These are phyloP conservation scores for Epinephelus lanceolatus DNA, from an alignment of 2,113 vertebrate species.

Conservation along the genomic window DNA sequence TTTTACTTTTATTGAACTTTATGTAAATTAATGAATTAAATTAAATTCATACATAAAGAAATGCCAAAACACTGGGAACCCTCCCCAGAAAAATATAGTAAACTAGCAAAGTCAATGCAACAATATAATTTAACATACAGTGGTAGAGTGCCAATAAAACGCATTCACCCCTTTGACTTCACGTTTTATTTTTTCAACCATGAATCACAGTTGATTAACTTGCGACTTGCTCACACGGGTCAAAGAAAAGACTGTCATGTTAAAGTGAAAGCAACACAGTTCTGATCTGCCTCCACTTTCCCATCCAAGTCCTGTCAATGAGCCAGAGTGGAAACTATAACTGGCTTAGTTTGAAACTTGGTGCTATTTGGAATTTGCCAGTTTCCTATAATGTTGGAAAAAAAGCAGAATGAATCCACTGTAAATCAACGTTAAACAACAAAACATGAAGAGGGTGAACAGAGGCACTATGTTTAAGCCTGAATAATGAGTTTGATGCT, in stretches of 20 bases:
- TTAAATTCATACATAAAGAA: conserved; percentile 68
- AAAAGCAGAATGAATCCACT: neutral
- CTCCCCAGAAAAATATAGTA: conserved; percentile 11
- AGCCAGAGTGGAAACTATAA: neutral
- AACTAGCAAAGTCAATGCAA: conserved; percentile 49
- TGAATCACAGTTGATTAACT: neutral
- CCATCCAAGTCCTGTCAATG: neutral
- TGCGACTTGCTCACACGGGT: neutral
- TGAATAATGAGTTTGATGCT: conserved; percentile 37
- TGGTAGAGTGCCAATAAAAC: conserved; percentile 14
- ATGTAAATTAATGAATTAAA: conserved; percentile 68
- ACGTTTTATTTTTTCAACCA: neutral
- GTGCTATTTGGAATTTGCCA: neutral
- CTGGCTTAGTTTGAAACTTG: neutral
- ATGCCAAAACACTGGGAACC: conserved; percentile 63
- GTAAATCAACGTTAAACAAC: conserved; percentile 7
- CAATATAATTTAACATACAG: conserved; percentile 50
- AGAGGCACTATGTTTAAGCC: conserved; percentile 28
- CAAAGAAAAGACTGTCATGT: neutral
- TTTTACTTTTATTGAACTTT: conserved; percentile 39
- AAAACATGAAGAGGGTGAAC: conserved; percentile 1
- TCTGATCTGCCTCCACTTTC: too few species aligned
- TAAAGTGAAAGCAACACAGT: neutral
- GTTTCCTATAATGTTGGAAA: neutral
- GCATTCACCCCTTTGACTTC: conserved; percentile 18